Base-by-base conservation (phyloP, 2,888 invertebrate species). In the Hirudinaria manillensis region DNA sequence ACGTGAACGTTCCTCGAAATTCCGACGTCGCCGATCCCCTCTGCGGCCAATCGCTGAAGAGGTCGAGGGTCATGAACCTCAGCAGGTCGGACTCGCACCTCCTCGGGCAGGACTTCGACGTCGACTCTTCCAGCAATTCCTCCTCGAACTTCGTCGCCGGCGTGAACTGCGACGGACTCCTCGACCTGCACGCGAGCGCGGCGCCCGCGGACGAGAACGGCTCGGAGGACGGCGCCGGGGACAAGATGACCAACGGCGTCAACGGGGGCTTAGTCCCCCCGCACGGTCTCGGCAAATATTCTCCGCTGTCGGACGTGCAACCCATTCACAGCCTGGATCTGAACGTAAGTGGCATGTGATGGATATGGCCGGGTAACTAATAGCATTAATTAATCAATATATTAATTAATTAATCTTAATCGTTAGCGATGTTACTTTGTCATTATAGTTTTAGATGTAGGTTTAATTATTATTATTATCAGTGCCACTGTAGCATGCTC, bases 81-180 rank as follows among this genome's bases (percentile, higher is more conserved):
- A 61, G 61, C 61, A 24, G 61, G 29, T 61, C 61, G 10, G 61
- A 61, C 19, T 61, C 61, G 7, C 61, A 61, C 6, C 61, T 61
- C 29, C 61, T 61, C 21, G n/a, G 29, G 21, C 61, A 61, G 61
- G 24, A 24, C 13, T 13, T 16, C 21, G 61, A 24, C 24, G 21
- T 24, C 61, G 61, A 29, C 19, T 61, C 61, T 3, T 29, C 61
- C 45, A 45, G 45, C 45, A 45, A 45, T 7, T 45, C 45, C 1
- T 45, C 45, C 1, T 45, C 45, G 16, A 45, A 29, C 19, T 61
- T 61, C 61, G 19, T 61, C 61, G 24, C 61, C 61, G n/a, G n/a
- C 61, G 21, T 16, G 16, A 45, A 45, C 45, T 45, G 61, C n/a
- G 29, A 61, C 19, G 19, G 3, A 16, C 29, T 24, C 61, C 21